Percentiles rank a stretch among this genome's conserved stretches.
phyloP scores from a whole-genome alignment of 2,888 invertebrate genomes.

The Nipponacmea schrenckii region DNA sequence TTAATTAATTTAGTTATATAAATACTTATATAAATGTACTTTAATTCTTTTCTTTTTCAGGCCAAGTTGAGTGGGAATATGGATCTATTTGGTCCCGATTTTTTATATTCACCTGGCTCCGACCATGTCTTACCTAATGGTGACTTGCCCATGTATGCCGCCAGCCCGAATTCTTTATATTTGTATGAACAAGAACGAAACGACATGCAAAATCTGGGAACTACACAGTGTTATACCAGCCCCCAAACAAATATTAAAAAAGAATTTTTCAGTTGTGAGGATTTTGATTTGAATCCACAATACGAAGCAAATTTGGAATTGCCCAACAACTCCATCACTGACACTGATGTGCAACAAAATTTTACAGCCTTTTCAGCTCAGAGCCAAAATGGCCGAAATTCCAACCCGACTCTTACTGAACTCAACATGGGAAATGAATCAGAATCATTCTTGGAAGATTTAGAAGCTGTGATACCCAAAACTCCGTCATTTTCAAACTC shows the following conservation, averaged over 20 bases:
- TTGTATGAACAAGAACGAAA: slow-evolving; percentile 60
- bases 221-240: slow-evolving; percentile 15
- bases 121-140: slow-evolving; percentile 38
- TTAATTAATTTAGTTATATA: not conserved
- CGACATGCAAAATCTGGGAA: slow-evolving; percentile 49
- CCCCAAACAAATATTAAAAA: slow-evolving; percentile 16
- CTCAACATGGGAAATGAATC: slow-evolving; percentile 36
- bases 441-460: slow-evolving; percentile 29
- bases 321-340: not conserved
- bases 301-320: slow-evolving; percentile 34
- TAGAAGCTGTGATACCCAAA: slow-evolving; percentile 9
- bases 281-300: slow-evolving; percentile 48
- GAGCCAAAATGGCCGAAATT: slow-evolving; percentile 18
- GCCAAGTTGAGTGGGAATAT: slow-evolving; percentile 20
- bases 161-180: slow-evolving; percentile 56
- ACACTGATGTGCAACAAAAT: slow-evolving; percentile 3
- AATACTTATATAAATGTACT: not conserved
- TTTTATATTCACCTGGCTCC: slow-evolving; percentile 23
- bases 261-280: slow-evolving; percentile 28
- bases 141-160: slow-evolving; percentile 42
- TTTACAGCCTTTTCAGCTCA: slow-evolving; percentile 19
- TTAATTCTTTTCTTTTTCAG: not conserved
- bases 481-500: not conserved
- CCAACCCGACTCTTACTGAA: slow-evolving; percentile 49
- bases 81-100: slow-evolving; percentile 33